Conservation (phyloP, 2,113 vertebrate species). For the Dermatemys mawii region DNA sequence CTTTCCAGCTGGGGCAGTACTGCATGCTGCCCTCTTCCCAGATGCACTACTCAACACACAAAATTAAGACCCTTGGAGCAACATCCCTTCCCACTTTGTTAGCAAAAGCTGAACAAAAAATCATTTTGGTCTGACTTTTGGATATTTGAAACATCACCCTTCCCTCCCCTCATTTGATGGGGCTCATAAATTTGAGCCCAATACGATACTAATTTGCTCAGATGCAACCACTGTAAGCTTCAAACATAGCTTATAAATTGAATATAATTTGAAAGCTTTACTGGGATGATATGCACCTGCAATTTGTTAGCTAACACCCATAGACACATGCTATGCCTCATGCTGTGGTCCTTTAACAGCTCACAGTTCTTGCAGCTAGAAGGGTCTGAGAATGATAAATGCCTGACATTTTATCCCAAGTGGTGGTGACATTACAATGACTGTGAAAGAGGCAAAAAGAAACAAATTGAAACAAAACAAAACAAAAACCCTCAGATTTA, state of each 20-base stretch:
- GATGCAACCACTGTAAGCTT: constrained; percentile 42
- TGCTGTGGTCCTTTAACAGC: constrained; percentile 46
- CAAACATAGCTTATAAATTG: constrained; percentile 62
- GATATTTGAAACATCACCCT: background rate
- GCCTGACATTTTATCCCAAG: constrained; percentile 72
- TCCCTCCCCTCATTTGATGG: background rate
- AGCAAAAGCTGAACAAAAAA: background rate
- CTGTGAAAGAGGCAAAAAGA: constrained; percentile 63
- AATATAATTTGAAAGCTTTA: constrained; percentile 63
- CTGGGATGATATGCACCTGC: constrained; percentile 73
- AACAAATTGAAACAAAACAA: constrained; percentile 29
- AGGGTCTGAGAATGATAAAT: constrained; percentile 61
- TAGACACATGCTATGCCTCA: constrained; percentile 72
- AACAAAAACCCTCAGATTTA: constrained; percentile 22
- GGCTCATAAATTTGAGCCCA: constrained; percentile 22
- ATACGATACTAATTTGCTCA: constrained; percentile 44
- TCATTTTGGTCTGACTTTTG: background rate
- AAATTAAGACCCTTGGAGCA: background rate
- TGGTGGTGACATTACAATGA: constrained; percentile 71
- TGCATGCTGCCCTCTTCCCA: background rate
- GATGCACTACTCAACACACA: background rate
- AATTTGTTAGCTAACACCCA: constrained; percentile 79
- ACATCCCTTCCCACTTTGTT: background rate
- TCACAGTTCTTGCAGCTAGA: constrained; percentile 70
- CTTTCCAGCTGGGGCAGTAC: background rate